A percentile compares a stretch with the other conserved stretches of the same genome.
These are phyloP conservation scores for Eupithecia dodoneata DNA, from an alignment of 2,888 invertebrate species.

Conservation along the genomic window DNA sequence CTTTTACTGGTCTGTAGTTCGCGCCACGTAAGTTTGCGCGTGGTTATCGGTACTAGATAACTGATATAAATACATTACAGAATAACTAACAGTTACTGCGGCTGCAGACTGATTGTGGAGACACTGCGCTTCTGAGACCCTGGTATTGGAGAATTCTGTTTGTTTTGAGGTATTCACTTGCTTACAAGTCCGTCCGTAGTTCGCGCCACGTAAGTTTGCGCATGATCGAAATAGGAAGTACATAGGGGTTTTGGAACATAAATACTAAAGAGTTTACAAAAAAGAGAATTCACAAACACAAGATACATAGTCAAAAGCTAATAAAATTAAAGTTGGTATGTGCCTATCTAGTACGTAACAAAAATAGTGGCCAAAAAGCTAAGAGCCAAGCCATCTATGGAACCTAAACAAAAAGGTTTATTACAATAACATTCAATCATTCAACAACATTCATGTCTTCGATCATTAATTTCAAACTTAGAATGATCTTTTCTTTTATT, in stretches of 20 bases:
- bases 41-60: background rate
- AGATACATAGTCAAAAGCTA: background rate
- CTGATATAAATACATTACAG: constrained; percentile 8
- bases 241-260: background rate
- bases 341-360: background rate
- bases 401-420: constrained; percentile 1
- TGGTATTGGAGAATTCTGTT: constrained; percentile 45
- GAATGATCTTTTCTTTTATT: constrained; percentile 49
- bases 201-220: background rate
- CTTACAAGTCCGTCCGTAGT: background rate
- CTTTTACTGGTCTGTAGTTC: background rate
- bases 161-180: background rate
- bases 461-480: constrained; percentile 61
- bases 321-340: background rate
- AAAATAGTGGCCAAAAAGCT: background rate
- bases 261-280: background rate
- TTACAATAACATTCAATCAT: constrained; percentile 17
- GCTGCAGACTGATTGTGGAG: constrained; percentile 60
- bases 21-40: background rate
- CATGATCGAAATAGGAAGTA: background rate
- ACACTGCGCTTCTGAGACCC: constrained; percentile 49
- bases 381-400: background rate
- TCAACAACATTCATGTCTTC: constrained; percentile 2
- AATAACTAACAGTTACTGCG: constrained; percentile 34
- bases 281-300: background rate